phyloP scores from a whole-genome alignment of 2,888 invertebrate species.

The Trichacis sp. region DNA sequence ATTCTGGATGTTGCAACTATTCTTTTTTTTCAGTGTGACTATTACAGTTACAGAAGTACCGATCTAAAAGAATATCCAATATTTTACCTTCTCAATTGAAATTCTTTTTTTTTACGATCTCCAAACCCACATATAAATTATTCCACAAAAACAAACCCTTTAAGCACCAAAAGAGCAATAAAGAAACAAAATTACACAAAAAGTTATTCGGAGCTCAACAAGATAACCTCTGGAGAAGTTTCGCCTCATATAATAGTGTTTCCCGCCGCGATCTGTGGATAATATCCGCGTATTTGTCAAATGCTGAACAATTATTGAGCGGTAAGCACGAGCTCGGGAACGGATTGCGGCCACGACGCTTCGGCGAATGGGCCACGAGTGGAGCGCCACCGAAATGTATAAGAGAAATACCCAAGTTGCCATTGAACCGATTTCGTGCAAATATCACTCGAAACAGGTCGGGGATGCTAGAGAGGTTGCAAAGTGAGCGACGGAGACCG shows the following conservation, averaged over 20 bases:
- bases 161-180: too few relatives aligned
- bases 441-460: slow-evolving; percentile 66
- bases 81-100: too few relatives aligned
- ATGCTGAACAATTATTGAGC: slow-evolving; percentile 52
- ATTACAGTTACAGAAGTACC: too few relatives aligned
- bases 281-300: slow-evolving; percentile 51
- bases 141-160: too few relatives aligned
- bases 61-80: too few relatives aligned
- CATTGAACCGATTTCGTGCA: slow-evolving; percentile 69
- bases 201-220: not conserved
- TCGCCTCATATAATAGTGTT: too few relatives aligned
- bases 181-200: slow-evolving; percentile 8
- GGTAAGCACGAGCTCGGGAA: slow-evolving; percentile 48
- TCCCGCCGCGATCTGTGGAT: too few relatives aligned
- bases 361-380: slow-evolving; percentile 39
- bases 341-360: slow-evolving; percentile 46
- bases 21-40: too few relatives aligned
- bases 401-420: slow-evolving; percentile 67
- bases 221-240: too few relatives aligned
- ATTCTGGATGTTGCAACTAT: too few relatives aligned
- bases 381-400: slow-evolving; percentile 56
- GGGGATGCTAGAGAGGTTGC: slow-evolving; percentile 47
- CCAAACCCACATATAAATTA: too few relatives aligned
- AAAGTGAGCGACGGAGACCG: slow-evolving; percentile 40
- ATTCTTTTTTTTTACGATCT: too few relatives aligned